Evolutionary conservation across 2,113 vertebrate species (phyloP).

Genomic region (Brachionichthys hirsutus): DNA sequence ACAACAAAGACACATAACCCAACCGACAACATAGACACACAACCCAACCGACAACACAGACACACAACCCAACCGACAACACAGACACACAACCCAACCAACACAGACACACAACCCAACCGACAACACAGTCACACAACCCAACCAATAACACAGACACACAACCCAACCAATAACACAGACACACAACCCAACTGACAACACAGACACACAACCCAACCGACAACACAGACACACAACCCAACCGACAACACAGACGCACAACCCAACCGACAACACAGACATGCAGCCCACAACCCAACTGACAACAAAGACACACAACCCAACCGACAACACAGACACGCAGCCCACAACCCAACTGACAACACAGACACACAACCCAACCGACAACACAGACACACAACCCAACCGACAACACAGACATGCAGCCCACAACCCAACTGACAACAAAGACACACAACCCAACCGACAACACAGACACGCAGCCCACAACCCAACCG

Average conservation of each 20-base stretch:
- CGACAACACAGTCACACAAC: not conserved
- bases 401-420: conserved; percentile 13
- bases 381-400: conserved; percentile 34
- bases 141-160: conserved; percentile 21
- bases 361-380: not conserved
- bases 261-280: conserved; percentile 21
- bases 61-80: conserved; percentile 4
- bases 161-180: not conserved
- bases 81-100: not conserved
- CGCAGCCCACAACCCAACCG: no score
- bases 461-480: not conserved
- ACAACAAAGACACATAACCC: conserved; percentile 29
- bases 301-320: conserved; percentile 23
- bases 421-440: conserved; percentile 5
- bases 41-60: not conserved
- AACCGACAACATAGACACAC: not conserved
- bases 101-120: conserved; percentile 38
- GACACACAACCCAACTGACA: no score
- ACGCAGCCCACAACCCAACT: no score
- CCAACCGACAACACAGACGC: conserved; percentile 26
- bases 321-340: not conserved
- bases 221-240: not conserved
- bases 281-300: conserved; percentile 1
- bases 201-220: not conserved
- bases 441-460: conserved; percentile 23